These are phyloP conservation scores for Plecotus auritus DNA, from an alignment of 2,113 vertebrate genomes.

Conservation along the genomic window DNA sequence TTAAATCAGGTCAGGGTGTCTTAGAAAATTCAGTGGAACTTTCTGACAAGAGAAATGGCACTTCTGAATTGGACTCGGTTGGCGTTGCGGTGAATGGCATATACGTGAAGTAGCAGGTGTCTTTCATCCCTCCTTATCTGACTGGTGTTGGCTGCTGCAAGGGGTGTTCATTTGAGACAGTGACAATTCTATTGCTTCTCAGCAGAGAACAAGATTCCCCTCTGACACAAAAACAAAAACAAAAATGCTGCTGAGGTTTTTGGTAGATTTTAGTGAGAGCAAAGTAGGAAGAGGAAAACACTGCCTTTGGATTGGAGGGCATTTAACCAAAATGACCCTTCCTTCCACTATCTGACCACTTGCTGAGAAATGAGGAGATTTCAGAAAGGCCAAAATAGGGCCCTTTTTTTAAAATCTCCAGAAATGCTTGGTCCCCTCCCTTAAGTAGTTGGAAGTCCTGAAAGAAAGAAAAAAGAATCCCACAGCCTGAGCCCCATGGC, in stretches of 20 bases:
- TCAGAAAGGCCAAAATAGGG: neutral
- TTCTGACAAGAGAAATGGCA: neutral
- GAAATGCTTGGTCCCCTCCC: neutral
- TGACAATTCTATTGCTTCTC: neutral
- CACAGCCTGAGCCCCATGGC: accelerated
- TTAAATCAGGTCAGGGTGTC: constrained; percentile 24
- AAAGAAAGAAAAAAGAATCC: neutral
- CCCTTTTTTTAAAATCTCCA: neutral
- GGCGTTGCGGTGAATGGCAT: neutral
- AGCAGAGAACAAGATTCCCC: neutral
- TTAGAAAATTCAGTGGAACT: constrained; percentile 3
- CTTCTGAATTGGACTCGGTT: neutral
- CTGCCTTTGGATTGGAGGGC: neutral
- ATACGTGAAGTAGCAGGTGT: accelerated
- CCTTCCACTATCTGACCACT: neutral
- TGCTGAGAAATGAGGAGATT: neutral
- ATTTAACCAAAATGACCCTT: neutral
- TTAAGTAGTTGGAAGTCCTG: neutral
- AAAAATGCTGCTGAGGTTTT: neutral
- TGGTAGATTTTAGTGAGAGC: neutral
- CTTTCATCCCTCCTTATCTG: neutral
- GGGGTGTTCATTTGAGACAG: neutral
- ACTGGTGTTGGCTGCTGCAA: neutral
- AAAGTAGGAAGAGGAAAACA: neutral
- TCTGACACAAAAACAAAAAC: neutral